Conservation (phyloP, 2,113 vertebrate genomes). For the Spea bombifrons region DNA sequence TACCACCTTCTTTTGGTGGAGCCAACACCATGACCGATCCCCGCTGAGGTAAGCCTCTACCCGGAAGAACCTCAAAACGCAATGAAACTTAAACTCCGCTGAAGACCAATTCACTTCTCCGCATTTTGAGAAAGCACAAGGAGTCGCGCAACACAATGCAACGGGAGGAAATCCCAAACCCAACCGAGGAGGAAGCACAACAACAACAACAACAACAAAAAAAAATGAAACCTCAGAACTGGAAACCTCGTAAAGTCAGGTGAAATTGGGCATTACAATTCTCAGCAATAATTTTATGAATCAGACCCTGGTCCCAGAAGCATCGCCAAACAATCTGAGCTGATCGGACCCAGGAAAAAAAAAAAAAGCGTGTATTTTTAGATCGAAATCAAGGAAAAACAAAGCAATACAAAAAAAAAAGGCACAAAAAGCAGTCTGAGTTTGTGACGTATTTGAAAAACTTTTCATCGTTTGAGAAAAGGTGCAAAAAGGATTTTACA, state of each 20-base stretch:
- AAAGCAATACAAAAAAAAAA: constrained; percentile 25
- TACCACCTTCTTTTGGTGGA: background rate
- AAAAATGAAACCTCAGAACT: background rate
- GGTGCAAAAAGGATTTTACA: background rate
- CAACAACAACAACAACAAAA: no score
- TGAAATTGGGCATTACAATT: constrained; percentile 31
- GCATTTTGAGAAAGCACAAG: constrained; percentile 33
- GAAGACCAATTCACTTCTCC: background rate
- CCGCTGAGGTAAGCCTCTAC: background rate
- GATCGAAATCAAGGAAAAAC: background rate
- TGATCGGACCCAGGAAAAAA: background rate
- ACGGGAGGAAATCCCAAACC: background rate
- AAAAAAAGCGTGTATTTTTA: background rate
- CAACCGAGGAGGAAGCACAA: background rate
- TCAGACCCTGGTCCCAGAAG: background rate
- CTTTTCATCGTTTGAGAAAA: background rate
- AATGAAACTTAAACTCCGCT: background rate
- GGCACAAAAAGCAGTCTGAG: background rate
- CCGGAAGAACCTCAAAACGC: background rate
- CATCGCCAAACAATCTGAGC: background rate
- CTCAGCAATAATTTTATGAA: constrained; percentile 39
- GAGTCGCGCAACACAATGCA: background rate
- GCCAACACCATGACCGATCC: background rate
- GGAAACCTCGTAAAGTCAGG: constrained; percentile 13
- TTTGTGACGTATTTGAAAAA: background rate